Evolutionary conservation across 2,113 vertebrate genomes (phyloP).

Genomic region (Bothrops jararaca): DNA sequence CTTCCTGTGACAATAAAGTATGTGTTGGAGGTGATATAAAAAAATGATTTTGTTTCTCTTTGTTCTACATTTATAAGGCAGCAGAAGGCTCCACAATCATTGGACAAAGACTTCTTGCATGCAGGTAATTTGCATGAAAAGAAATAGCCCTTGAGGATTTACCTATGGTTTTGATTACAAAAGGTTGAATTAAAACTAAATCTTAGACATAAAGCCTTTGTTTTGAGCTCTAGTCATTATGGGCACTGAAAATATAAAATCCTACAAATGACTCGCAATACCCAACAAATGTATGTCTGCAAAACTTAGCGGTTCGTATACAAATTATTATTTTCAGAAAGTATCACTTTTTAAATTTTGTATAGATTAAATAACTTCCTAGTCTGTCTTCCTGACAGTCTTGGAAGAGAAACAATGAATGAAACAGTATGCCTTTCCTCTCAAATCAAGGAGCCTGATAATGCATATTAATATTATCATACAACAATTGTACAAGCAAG

Average conservation of each 20-base stretch:
- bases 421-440: background rate
- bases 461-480: background rate
- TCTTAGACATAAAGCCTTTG: background rate
- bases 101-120: background rate
- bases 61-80: background rate
- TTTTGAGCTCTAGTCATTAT: background rate
- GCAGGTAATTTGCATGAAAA: background rate
- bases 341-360: background rate
- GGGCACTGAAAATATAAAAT: background rate
- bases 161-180: background rate
- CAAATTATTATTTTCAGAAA: background rate
- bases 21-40: background rate
- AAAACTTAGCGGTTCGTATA: background rate
- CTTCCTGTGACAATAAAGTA: background rate
- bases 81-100: too few species aligned
- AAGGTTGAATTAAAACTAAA: background rate
- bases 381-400: background rate
- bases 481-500: background rate
- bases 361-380: background rate
- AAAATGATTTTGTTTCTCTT: background rate
- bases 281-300: background rate
- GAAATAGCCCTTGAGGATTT: background rate
- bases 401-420: background rate
- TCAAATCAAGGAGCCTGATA: background rate
- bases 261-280: background rate